Base-by-base conservation (phyloP, 1,140 invertebrate species). In the Euglossa dilemma region DNA sequence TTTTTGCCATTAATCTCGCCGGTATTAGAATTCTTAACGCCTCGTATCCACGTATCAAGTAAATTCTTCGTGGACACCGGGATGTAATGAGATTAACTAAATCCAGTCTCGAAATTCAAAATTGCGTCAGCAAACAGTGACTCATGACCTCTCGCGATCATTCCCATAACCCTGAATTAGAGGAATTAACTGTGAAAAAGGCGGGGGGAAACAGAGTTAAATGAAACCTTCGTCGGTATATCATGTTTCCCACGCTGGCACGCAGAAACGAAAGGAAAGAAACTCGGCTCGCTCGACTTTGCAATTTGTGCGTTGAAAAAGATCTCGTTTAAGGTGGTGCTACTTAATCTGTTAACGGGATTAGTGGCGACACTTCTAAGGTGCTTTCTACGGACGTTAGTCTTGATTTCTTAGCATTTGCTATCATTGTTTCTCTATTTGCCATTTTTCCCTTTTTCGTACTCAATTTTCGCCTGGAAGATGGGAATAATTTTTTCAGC, bases 131-230 rank as follows among this genome's bases (percentile, higher is more conserved):
- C 59, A 64, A 73, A 67, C 61, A 66, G 75, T 85, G 84, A 88
- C 69, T 83, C 79, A 74, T 50, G 76, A 75, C 75, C 72, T 87
- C 88, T 59, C 76, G 45, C 77, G 54, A 85, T 84, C 16, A 82
- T 90, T 91, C 89, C 66, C 90, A 91, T 89, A 89, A 91, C 90
- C 90, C 81, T 91, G 90, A 91, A 91, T 91, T 91, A 91, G 70
- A 85, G 82, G 88, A 89, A 90, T 91, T 91, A 91, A 85, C 63
- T 67, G 80, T 45, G 80, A 80, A 83, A 81, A 76, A 76, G 5
- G 23, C 18, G 56, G 59, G 59, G 50, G 12, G 16, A 80, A 85
- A 85, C 82, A 74, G 71, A 90, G 78, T 90, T 90, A 84, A 87
- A 77, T 82, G 66, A 84, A 83, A 85, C 89, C 89, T 90, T 90